Conservation (phyloP, 2,113 vertebrate species). For the Protobothrops flavoviridis region DNA sequence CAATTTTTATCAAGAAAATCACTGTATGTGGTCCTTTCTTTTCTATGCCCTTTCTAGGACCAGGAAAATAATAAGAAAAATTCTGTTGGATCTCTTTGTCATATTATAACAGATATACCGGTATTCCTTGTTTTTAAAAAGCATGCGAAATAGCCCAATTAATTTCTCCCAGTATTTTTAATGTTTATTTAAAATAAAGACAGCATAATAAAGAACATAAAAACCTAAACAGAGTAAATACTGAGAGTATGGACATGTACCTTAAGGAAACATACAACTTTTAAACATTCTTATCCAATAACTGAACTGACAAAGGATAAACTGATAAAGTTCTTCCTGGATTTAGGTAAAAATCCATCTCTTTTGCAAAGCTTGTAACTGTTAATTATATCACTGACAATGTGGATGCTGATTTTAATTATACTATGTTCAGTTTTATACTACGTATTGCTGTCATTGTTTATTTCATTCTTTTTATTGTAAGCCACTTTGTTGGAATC, state of each 20-base stretch:
- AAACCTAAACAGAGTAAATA: neutral
- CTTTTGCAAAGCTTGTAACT: neutral
- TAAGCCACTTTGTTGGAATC: neutral
- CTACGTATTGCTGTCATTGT: neutral
- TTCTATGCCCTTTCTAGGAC: neutral
- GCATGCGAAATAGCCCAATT: neutral
- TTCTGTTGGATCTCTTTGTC: neutral
- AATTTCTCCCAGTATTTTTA: neutral
- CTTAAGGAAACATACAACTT: neutral
- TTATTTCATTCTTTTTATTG: neutral
- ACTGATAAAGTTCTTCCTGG: neutral
- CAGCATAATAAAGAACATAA: neutral
- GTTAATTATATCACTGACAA: neutral
- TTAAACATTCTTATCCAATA: neutral
- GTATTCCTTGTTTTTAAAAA: neutral
- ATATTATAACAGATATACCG: neutral
- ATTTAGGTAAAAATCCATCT: neutral
- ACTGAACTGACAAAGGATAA: neutral
- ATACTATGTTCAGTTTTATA: neutral
- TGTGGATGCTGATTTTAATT: neutral
- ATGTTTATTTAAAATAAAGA: neutral
- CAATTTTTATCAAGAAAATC: neutral
- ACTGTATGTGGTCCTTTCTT: neutral
- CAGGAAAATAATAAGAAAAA: neutral
- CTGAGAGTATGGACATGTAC: neutral